A percentile compares a stretch with the other conserved stretches of the same genome.
phyloP scores from a whole-genome alignment of 2,888 invertebrate genomes.

The Dryocosmus kuriphilus region DNA sequence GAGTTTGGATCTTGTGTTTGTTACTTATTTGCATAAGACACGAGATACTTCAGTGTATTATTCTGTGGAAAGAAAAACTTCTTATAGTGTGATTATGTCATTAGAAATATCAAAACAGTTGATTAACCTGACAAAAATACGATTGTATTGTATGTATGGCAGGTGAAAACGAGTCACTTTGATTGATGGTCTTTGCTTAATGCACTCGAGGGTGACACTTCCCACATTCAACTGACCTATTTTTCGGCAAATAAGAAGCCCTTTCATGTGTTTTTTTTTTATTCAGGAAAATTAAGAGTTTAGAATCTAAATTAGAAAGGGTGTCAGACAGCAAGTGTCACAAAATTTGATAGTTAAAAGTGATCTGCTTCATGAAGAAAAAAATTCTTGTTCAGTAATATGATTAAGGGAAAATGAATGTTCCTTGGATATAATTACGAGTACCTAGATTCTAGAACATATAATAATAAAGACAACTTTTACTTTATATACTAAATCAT shows the following conservation, averaged over 20 bases:
- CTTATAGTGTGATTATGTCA: neutral
- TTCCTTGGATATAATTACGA: too few species aligned
- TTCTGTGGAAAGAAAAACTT: neutral
- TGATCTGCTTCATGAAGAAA: too few species aligned
- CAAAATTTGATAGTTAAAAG: too few species aligned
- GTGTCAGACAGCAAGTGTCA: too few species aligned
- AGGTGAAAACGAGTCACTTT: slow-evolving; percentile 3
- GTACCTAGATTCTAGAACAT: too few species aligned
- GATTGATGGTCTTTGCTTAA: slow-evolving; percentile 23
- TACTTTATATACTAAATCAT: too few species aligned
- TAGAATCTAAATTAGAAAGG: too few species aligned
- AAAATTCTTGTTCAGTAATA: too few species aligned
- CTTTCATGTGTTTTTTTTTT: neutral
- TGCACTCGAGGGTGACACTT: slow-evolving; percentile 10
- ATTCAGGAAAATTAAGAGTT: neutral
- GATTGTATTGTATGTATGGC: neutral
- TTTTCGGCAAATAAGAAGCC: neutral
- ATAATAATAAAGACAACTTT: too few species aligned
- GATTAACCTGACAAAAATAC: slow-evolving; percentile 3
- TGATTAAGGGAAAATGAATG: too few species aligned
- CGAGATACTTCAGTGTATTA: slow-evolving; percentile 45
- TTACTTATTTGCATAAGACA: slow-evolving; percentile 52
- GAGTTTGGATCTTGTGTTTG: slow-evolving; percentile 45
- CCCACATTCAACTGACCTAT: slow-evolving; percentile 26
- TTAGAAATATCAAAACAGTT: neutral